phyloP scores from a whole-genome alignment of 2,888 invertebrate genomes.

The Plagodis dolabraria region DNA sequence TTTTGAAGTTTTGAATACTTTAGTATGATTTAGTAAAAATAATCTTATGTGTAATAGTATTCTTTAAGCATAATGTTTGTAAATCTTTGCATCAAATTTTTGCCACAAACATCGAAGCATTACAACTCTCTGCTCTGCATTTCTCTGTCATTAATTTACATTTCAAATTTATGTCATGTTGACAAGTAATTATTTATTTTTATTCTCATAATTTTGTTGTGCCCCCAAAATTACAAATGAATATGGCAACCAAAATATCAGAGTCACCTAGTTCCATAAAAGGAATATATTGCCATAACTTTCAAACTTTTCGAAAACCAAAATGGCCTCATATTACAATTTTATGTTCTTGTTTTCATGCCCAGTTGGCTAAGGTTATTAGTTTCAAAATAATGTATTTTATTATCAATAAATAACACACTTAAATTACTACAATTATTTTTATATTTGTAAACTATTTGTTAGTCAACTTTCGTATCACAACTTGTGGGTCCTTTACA shows the following conservation, averaged over 20 bases:
- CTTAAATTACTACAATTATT: no score
- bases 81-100: no score
- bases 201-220: slow-evolving; percentile 8
- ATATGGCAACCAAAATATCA: slow-evolving; percentile 30
- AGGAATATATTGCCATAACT: background rate
- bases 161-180: background rate
- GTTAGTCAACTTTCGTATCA: slow-evolving; percentile 17
- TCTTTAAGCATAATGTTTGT: no score
- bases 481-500: background rate
- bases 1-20: no score
- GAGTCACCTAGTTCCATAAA: slow-evolving; percentile 57
- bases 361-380: background rate
- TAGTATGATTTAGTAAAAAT: no score
- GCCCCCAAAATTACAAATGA: background rate
- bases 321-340: slow-evolving; percentile 15
- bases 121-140: background rate
- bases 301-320: slow-evolving; percentile 7
- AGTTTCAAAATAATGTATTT: background rate
- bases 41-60: no score
- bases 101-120: background rate
- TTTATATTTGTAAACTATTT: slow-evolving; percentile 6
- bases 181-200: no score
- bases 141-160: background rate
- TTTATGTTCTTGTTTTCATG: background rate
- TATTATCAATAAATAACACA: background rate